Evolutionary conservation across 2,113 vertebrate genomes (phyloP).

Genomic region (Maccullochella peelii): DNA sequence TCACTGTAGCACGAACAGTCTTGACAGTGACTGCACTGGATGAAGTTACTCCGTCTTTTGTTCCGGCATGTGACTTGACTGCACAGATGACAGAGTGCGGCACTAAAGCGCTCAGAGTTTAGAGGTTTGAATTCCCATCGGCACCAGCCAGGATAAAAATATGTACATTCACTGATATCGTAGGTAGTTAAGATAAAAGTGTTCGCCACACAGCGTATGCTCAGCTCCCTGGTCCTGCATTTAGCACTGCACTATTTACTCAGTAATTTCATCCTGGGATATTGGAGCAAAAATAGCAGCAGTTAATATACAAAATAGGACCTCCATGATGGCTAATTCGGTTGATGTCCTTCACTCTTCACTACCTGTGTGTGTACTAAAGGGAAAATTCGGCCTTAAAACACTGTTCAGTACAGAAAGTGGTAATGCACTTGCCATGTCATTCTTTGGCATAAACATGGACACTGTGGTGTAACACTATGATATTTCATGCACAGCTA

Average conservation of each 20-base stretch:
- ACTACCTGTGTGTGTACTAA: constrained; percentile 41
- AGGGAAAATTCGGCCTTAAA: constrained; percentile 18
- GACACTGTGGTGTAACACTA: no score
- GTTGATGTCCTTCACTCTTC: constrained; percentile 46
- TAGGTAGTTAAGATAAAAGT: constrained; percentile 59
- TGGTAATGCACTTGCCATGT: neutral
- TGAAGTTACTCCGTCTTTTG: constrained; percentile 47
- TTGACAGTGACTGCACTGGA: constrained; percentile 15
- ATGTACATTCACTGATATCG: constrained; percentile 31
- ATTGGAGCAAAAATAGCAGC: constrained; percentile 52
- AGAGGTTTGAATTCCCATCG: constrained; percentile 38
- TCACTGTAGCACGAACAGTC: constrained; percentile 25
- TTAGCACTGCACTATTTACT: constrained; percentile 62
- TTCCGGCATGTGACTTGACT: constrained; percentile 39
- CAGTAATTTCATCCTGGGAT: constrained; percentile 55
- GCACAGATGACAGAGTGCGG: constrained; percentile 32
- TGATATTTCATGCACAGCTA: neutral
- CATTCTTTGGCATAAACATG: neutral
- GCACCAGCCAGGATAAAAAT: constrained; percentile 43
- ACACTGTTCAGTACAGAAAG: no score
- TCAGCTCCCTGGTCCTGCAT: constrained; percentile 59
- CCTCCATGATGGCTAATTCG: constrained; percentile 47
- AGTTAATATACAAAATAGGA: constrained; percentile 68
- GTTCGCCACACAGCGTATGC: constrained; percentile 34
- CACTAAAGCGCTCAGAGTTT: constrained; percentile 26